phyloP scores from a whole-genome alignment of 2,797 vertebrate genomes.

The Valencia hispanica region DNA sequence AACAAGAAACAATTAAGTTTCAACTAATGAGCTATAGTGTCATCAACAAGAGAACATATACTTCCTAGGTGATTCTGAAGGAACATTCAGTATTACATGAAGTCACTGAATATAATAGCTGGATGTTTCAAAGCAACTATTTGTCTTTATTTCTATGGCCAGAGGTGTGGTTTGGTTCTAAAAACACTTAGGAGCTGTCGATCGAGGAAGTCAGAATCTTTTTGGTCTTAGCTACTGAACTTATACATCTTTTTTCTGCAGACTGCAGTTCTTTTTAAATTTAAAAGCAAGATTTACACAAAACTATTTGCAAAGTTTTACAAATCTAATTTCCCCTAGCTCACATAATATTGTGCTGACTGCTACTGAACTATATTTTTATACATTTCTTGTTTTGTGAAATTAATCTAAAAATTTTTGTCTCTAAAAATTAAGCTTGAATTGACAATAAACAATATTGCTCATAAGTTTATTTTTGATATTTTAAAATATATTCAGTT shows the following conservation, averaged over 20 bases:
- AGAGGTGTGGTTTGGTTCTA: neutral
- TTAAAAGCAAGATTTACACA: neutral
- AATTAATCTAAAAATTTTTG: constrained; percentile 9
- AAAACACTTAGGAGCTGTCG: neutral
- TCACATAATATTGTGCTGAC: neutral
- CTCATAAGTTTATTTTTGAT: neutral
- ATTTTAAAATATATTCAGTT: constrained; percentile 17
- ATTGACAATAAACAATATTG: constrained; percentile 11
- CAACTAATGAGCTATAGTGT: neutral
- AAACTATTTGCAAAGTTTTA: neutral
- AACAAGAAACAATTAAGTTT: neutral
- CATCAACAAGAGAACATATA: neutral
- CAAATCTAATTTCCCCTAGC: neutral
- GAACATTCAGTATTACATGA: neutral
- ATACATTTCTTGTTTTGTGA: constrained; percentile 14
- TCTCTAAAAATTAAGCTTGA: constrained; percentile 19
- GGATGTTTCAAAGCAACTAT: neutral
- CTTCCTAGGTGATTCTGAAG: neutral
- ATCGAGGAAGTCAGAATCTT: neutral
- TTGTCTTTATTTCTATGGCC: neutral
- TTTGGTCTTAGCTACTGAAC: neutral
- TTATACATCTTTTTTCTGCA: neutral
- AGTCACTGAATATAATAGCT: neutral
- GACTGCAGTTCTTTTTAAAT: neutral
- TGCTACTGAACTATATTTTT: neutral